Evolutionary conservation across 1,140 invertebrate genomes (phyloP), one percentile per base, ranked within the genome.

Genomic region (Calephelis nemesis): DNA sequence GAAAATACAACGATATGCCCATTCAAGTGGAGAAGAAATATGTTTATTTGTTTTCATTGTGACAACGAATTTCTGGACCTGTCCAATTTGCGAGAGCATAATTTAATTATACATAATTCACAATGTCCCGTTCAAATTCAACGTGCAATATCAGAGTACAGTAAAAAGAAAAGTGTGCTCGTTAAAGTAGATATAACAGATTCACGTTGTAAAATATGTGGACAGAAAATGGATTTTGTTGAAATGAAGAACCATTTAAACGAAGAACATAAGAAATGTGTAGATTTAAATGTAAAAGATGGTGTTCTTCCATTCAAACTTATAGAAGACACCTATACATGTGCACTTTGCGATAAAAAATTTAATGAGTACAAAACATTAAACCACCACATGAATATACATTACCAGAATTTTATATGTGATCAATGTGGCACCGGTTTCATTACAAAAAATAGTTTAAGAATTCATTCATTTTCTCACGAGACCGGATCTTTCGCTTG

Each of bases 341-440:
- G 93, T 62, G 78, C 76, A 0, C 12, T 93, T 0, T 93, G 92
- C 60, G 80, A 85, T 8, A 88, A 88, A 60, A 88, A 82, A 39
- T 84, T 88, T 45, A 76, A 84, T 9, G 92, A 90, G 5, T 90
- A 87, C 54, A 87, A 89, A 69, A 88, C 88, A 47, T 68, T 93
- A 7, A 83, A 91, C 5, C 84, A 87, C 7, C 92, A 93, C 40
- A 88, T 92, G 86, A 88, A 89, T 60, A 76, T 91, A 6, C 92
- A 93, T 62, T 89, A 86, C 45, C 85, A 87, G 60, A 87, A 84
- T 50, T 97, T 96, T 78, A 95, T 96, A 69, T 98, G 97, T 77
- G 96, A 96, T 69, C 93, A 96, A 15, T 98, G 97, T 76, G 93
- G 93, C 0, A 96, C 96, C 69, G 94, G 94, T 1, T 97, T 93